Percentiles rank a stretch among this genome's conserved stretches.
These are phyloP conservation scores for Candidula unifasciata DNA, from an alignment of 2,888 invertebrate species.

Conservation along the genomic window DNA sequence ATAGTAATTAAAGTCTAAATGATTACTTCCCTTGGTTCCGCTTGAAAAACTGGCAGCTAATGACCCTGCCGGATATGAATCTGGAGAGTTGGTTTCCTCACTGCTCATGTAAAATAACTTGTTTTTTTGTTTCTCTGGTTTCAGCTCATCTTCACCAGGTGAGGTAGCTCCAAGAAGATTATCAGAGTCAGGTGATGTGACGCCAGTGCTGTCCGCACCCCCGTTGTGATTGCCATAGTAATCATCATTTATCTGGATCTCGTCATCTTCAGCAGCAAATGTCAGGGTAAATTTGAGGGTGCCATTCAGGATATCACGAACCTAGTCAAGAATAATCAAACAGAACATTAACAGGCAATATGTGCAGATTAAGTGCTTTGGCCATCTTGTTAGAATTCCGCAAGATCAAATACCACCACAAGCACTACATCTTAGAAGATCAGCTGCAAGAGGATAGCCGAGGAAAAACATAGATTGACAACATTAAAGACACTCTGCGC, in stretches of 20 bases:
- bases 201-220: slow-evolving; percentile 55
- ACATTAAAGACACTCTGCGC: too few relatives aligned
- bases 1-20: not conserved
- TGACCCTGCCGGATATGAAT: slow-evolving; percentile 40
- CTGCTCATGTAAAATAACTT: slow-evolving; percentile 71
- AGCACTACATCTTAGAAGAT: too few relatives aligned
- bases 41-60: not conserved
- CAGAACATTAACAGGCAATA: not conserved
- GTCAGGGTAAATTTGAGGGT: slow-evolving; percentile 71
- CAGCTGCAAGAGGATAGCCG: too few relatives aligned
- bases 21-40: not conserved
- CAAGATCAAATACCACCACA: too few relatives aligned
- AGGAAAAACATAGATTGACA: too few relatives aligned
- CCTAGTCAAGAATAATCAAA: slow-evolving; percentile 61
- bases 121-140: slow-evolving; percentile 3
- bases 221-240: slow-evolving; percentile 64
- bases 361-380: not conserved
- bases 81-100: slow-evolving; percentile 67
- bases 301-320: slow-evolving; percentile 76
- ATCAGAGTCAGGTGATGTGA: slow-evolving; percentile 52
- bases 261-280: slow-evolving; percentile 69
- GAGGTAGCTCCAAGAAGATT: slow-evolving; percentile 47
- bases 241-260: slow-evolving; percentile 66
- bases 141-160: slow-evolving; percentile 4
- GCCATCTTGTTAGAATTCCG: too few relatives aligned